phyloP scores from a whole-genome alignment of 2,797 vertebrate species.

The Myotis planiceps region DNA sequence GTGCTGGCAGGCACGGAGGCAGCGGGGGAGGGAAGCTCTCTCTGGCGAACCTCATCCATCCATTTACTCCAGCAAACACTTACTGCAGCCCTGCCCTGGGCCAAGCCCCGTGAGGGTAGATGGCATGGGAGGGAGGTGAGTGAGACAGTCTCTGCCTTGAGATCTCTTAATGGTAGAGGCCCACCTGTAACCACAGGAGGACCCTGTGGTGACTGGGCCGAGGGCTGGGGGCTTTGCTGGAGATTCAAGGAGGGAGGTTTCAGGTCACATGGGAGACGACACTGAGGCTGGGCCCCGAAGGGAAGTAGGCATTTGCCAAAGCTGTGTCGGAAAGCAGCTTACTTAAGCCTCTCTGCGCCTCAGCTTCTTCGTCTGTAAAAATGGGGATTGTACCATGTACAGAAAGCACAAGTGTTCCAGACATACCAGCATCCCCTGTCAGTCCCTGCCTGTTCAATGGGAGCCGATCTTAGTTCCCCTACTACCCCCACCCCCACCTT shows the following conservation, averaged over 20 bases:
- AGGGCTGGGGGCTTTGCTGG: background rate
- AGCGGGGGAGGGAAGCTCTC: background rate
- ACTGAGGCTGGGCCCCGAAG: background rate
- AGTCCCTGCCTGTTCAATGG: background rate
- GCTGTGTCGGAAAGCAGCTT: background rate
- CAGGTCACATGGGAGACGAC: background rate
- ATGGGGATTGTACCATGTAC: background rate
- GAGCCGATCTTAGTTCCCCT: background rate
- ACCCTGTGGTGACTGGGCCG: background rate
- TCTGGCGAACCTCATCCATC: background rate
- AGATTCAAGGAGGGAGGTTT: background rate
- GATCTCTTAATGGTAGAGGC: background rate
- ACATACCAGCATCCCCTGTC: background rate
- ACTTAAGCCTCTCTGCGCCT: background rate
- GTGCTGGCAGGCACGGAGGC: background rate
- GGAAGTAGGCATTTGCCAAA: background rate
- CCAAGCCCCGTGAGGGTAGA: background rate
- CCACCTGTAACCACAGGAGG: background rate
- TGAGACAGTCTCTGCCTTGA: background rate
- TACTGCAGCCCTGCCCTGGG: background rate
- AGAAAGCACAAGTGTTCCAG: background rate
- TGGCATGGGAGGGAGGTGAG: background rate
- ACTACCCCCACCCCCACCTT: background rate
- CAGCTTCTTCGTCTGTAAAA: background rate
- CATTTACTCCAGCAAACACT: background rate